phyloP scores from a whole-genome alignment of 2,797 vertebrate species.

The Gymnothorax javanicus region DNA sequence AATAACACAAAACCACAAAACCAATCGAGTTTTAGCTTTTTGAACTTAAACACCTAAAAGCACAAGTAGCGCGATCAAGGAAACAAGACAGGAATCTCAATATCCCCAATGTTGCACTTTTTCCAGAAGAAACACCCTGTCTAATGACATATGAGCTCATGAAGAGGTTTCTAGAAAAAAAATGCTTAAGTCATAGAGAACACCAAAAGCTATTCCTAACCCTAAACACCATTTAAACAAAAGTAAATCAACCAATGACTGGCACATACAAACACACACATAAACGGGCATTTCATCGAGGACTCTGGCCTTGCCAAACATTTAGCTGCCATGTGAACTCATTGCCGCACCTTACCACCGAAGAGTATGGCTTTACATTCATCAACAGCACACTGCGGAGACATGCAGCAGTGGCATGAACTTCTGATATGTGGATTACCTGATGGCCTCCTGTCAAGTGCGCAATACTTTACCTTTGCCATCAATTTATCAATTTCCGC shows the following conservation, averaged over 20 bases:
- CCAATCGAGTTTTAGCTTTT: no score
- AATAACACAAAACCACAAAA: no score
- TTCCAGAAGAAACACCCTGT: not conserved
- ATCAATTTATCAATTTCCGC: slow-evolving; percentile 57
- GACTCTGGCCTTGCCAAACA: not conserved
- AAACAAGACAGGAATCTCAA: not conserved
- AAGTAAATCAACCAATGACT: not conserved
- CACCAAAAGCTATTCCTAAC: not conserved
- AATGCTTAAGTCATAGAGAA: not conserved
- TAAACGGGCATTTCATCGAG: not conserved
- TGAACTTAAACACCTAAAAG: no score
- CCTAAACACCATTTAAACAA: not conserved
- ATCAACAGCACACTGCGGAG: not conserved
- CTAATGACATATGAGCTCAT: not conserved
- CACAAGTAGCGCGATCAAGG: not conserved
- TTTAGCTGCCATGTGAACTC: not conserved
- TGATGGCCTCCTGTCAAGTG: slow-evolving; percentile 60
- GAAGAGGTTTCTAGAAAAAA: not conserved
- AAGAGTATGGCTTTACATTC: slow-evolving; percentile 1
- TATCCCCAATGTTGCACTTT: not conserved
- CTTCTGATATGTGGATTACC: slow-evolving; percentile 54
- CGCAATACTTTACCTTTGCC: slow-evolving; percentile 49
- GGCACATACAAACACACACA: not conserved
- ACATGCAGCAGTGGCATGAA: not conserved
- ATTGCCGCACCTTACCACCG: not conserved